Conservation (phyloP, 2,888 invertebrate species). For the Leucophenga maculata region DNA sequence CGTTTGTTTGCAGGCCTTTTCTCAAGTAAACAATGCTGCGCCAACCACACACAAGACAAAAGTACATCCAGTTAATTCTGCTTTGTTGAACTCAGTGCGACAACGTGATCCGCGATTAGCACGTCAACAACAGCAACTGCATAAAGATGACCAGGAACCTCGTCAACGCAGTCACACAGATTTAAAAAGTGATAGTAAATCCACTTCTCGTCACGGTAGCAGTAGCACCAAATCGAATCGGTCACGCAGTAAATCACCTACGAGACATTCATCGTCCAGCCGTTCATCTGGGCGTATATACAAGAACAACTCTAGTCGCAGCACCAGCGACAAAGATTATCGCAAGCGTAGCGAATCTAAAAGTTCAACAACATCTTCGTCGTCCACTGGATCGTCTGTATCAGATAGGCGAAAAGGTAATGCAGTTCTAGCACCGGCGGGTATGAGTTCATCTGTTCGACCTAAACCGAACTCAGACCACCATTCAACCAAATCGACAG, state of each 20-base stretch:
- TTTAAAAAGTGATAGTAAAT: not conserved
- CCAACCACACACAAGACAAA: constrained; percentile 62
- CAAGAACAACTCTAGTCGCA: constrained; percentile 46
- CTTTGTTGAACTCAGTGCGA: constrained; percentile 71
- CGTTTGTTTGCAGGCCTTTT: not conserved
- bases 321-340: constrained; percentile 44
- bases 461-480: too few relatives aligned
- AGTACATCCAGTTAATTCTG: constrained; percentile 75
- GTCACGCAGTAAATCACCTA: constrained; percentile 66
- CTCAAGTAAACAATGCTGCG: not conserved
- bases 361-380: constrained; percentile 58
- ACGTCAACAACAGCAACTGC: constrained; percentile 67
- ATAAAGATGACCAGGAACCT: constrained; percentile 40
- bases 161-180: constrained; percentile 24
- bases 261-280: constrained; percentile 40
- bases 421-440: constrained; percentile 22
- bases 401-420: constrained; percentile 50
- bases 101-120: constrained; percentile 72
- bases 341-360: constrained; percentile 66
- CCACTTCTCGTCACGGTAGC: constrained; percentile 3
- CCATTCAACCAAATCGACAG: too few relatives aligned
- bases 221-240: constrained; percentile 51
- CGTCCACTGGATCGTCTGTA: constrained; percentile 50
- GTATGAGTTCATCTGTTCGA: constrained; percentile 39
- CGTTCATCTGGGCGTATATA: constrained; percentile 44